phyloP scores from a whole-genome alignment of 2,113 vertebrate species.

The Lynx canadensis region DNA sequence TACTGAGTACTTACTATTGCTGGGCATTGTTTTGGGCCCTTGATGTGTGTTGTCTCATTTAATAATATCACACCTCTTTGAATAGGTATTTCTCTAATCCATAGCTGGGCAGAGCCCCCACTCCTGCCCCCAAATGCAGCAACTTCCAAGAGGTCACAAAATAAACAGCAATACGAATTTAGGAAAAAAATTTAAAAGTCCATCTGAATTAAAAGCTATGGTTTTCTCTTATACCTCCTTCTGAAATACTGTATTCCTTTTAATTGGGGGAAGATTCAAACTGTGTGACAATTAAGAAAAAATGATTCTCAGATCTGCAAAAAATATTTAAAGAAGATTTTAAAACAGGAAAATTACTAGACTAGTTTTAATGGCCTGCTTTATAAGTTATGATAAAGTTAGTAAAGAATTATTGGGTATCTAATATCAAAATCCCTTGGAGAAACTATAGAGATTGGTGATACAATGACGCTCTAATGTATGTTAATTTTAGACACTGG shows the following conservation, averaged over 20 bases:
- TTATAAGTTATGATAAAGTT: background rate
- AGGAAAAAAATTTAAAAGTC: background rate
- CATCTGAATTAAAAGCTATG: background rate
- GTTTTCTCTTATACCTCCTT: background rate
- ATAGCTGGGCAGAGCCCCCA: background rate
- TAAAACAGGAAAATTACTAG: background rate
- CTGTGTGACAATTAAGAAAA: background rate
- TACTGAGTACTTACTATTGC: background rate
- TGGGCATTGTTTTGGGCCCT: background rate
- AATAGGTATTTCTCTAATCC: background rate
- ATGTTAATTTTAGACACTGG: background rate
- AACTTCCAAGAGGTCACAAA: background rate
- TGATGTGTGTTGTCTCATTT: background rate
- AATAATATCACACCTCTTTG: background rate
- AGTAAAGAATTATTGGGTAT: background rate
- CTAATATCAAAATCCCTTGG: conserved; percentile 52
- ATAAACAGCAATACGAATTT: background rate
- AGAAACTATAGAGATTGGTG: background rate
- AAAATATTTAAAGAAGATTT: background rate
- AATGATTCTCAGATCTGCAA: background rate
- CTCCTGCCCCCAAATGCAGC: background rate
- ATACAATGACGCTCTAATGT: conserved; percentile 3
- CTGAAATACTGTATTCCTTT: background rate
- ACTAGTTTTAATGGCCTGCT: background rate
- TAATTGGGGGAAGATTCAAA: background rate